A percentile compares a stretch with the other conserved stretches of the same genome.
phyloP scores from a whole-genome alignment of 2,797 vertebrate genomes.

The Microchirus variegatus region DNA sequence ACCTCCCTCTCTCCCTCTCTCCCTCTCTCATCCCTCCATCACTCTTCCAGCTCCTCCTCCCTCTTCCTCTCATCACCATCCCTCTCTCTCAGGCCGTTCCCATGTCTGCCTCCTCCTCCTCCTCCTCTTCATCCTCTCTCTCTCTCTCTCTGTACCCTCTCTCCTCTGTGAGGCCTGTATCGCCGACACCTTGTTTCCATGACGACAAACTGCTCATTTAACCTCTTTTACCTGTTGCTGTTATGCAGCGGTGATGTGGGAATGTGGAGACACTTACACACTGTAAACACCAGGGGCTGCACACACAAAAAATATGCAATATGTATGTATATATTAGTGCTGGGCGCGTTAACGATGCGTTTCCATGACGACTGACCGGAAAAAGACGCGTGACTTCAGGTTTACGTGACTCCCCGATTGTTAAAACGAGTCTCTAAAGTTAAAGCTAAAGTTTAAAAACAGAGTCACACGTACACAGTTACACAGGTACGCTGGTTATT shows the following conservation, averaged over 20 bases:
- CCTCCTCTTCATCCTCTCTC: conserved; percentile 17
- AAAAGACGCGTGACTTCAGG: no score
- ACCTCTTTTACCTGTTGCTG: conserved; percentile 1
- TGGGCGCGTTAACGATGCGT: no score
- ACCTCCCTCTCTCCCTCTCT: conserved; percentile 31
- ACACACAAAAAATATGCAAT: no score
- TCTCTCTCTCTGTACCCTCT: conserved; percentile 30
- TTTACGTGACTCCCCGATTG: no score
- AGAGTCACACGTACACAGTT: no score
- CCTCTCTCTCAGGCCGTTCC: conserved; percentile 12
- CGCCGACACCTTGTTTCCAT: conserved; percentile 28
- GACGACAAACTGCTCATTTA: conserved; percentile 8
- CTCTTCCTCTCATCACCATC: conserved; percentile 22
- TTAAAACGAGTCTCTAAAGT: no score
- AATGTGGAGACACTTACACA: no score
- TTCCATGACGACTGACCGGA: no score
- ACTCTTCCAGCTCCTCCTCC: conserved; percentile 25
- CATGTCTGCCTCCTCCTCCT: background rate
- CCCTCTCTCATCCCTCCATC: conserved; percentile 35
- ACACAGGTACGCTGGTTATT: no score
- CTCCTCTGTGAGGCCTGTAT: conserved; percentile 1
- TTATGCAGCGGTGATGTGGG: background rate
- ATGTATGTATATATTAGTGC: no score
- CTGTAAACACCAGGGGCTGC: no score
- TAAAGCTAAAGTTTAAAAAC: no score